A percentile compares a stretch with the other conserved stretches of the same genome.
Evolutionary conservation across 2,797 vertebrate genomes (phyloP).

Genomic region (Pyrocephalus nanus): DNA sequence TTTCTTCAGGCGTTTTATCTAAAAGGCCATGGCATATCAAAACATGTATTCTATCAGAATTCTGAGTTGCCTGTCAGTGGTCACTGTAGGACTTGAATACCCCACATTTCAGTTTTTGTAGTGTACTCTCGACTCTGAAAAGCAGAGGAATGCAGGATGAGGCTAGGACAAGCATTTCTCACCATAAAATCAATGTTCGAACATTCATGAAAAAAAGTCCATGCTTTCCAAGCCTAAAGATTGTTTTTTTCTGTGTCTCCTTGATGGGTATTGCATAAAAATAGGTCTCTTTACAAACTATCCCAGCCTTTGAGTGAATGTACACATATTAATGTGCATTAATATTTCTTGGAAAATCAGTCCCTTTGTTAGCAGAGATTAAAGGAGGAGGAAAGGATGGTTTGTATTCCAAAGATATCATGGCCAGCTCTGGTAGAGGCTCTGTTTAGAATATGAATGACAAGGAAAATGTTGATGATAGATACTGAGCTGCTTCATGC

Average conservation of each 20-base stretch:
- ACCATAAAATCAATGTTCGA: not conserved
- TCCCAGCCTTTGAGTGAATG: not conserved
- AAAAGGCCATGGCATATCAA: not conserved
- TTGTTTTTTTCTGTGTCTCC: not conserved
- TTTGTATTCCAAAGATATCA: not conserved
- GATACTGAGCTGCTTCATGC: not conserved
- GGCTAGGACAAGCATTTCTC: not conserved
- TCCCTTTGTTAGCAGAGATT: not conserved
- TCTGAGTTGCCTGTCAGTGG: not conserved
- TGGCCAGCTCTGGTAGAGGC: not conserved
- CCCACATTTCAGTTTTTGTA: not conserved
- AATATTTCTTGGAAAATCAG: not conserved
- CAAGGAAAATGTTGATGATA: slow-evolving; percentile 15
- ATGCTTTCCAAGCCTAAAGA: not conserved
- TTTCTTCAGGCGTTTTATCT: not conserved
- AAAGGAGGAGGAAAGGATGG: not conserved
- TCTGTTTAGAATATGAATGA: not conserved
- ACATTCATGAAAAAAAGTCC: not conserved
- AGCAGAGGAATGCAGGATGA: not conserved
- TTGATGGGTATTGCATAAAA: not conserved
- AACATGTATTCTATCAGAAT: not conserved
- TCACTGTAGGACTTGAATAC: not conserved
- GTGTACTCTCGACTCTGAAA: not conserved
- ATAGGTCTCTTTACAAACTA: not conserved
- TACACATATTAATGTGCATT: not conserved